Evolutionary conservation across 2,888 invertebrate genomes (phyloP).

Genomic region (Amphipyra berbera): DNA sequence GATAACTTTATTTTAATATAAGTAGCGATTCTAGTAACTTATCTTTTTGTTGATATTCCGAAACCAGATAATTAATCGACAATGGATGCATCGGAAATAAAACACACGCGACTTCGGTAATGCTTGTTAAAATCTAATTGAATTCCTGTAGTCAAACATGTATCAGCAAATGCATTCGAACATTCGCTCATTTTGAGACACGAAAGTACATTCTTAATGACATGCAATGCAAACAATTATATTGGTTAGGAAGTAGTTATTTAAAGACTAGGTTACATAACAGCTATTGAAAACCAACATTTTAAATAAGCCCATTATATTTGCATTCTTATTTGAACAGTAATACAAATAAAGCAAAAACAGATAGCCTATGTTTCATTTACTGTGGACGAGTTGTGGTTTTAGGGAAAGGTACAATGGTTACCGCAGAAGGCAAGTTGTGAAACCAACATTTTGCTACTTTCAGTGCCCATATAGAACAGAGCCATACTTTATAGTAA

Average conservation of each 20-base stretch:
- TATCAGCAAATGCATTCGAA: too few relatives aligned
- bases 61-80: too few relatives aligned
- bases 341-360: neutral
- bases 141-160: too few relatives aligned
- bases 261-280: slow-evolving; percentile 7
- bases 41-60: too few relatives aligned
- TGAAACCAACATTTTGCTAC: slow-evolving; percentile 15
- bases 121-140: too few relatives aligned
- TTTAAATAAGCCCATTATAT: slow-evolving; percentile 22
- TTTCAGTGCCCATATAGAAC: slow-evolving; percentile 17
- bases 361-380: slow-evolving; percentile 1
- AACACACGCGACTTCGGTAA: too few relatives aligned
- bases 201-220: slow-evolving; percentile 6
- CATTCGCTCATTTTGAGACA: slow-evolving; percentile 1
- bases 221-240: slow-evolving; percentile 16
- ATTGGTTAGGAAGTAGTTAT: slow-evolving; percentile 10
- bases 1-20: too few relatives aligned
- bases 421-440: slow-evolving; percentile 20
- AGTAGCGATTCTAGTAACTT: too few relatives aligned
- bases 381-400: slow-evolving; percentile 16
- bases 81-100: too few relatives aligned
- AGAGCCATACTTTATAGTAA: neutral
- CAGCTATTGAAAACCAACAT: slow-evolving; percentile 2
- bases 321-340: slow-evolving; percentile 15
- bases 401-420: slow-evolving; percentile 16